Conservation (phyloP, 1,140 invertebrate genomes). For the Pinna nobilis region DNA sequence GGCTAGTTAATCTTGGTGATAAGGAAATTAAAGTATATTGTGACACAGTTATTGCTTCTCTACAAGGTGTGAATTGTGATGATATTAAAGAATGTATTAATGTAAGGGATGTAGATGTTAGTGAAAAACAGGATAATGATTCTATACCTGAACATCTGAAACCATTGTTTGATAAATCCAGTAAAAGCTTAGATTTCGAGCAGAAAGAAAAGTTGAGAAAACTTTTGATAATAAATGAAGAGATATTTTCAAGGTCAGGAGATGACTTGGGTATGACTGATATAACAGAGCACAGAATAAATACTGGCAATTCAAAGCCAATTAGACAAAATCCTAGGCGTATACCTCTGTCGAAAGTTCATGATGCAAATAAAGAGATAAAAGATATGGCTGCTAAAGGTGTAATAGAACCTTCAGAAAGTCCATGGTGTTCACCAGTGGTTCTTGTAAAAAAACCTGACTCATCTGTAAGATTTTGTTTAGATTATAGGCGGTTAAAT, state of each 20-base stretch:
- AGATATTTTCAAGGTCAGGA: not conserved
- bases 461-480: conserved; percentile 72
- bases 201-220: not conserved
- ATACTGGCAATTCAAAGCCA: conserved; percentile 27
- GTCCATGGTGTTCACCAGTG: conserved; percentile 76
- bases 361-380: conserved; percentile 55
- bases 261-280: conserved; percentile 31
- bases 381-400: conserved; percentile 61
- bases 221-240: not conserved
- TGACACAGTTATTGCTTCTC: not conserved
- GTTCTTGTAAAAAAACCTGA: conserved; percentile 75
- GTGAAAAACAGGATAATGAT: no score
- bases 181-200: not conserved
- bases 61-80: not conserved
- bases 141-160: not conserved
- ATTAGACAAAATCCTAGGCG: conserved; percentile 21
- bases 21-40: not conserved
- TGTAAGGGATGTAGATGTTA: not conserved
- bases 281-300: conserved; percentile 32
- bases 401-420: conserved; percentile 65
- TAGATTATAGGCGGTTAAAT: conserved; percentile 77
- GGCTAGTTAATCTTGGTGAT: not conserved
- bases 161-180: not conserved
- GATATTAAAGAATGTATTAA: not conserved
- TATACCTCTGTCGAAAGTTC: not conserved